Evolutionary conservation across 2,888 invertebrate genomes (phyloP), one percentile per base, ranked within the genome.

Genomic region (Zele albiditarsus): DNA sequence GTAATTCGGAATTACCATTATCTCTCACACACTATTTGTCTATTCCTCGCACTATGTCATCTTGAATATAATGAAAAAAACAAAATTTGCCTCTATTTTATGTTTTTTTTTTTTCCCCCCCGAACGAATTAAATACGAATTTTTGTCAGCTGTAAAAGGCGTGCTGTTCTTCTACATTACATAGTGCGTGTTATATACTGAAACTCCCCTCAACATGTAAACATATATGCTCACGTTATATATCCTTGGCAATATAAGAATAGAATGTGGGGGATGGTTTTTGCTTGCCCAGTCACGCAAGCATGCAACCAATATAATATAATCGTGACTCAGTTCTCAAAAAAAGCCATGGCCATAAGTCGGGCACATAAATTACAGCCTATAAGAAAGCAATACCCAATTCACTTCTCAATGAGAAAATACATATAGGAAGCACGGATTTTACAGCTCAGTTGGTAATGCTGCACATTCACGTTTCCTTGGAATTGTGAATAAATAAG

Each of bases 261-360:
- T 46, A 46, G 46, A 20, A 16, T 33, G 20, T 6, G 63, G 33
- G 63, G 31, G 31, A 20, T 63, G 58, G 58, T 8, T 12, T 25
- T 66, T 66, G 38, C 66, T 66, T 66, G n/a, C n/a, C 28, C 25
- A 42, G 25, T 27, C 66, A 66, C 66, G 66, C 46, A 27, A 66
- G 33, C 66, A 66, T 66, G 66, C 46, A 38, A 66, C 25, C 23
- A 38, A 66, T 46, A 46, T 46, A n/a, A 46, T 5, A n/a, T 46
- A n/a, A 27, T 46, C 25, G 66, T 66, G 66, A 66, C 42, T 66
- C 66, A 66, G 25, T 23, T 66, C 27, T 42, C 20, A 46, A 66
- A 46, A 46, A 42, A 66, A 66, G 27, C 46, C 46, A 25, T 27
- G 23, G 25, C 58, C 14, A 42, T 38, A 66, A 66, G 42, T 27